Conservation (phyloP, 2,888 invertebrate species). For the Ormyrus pomaceus region DNA sequence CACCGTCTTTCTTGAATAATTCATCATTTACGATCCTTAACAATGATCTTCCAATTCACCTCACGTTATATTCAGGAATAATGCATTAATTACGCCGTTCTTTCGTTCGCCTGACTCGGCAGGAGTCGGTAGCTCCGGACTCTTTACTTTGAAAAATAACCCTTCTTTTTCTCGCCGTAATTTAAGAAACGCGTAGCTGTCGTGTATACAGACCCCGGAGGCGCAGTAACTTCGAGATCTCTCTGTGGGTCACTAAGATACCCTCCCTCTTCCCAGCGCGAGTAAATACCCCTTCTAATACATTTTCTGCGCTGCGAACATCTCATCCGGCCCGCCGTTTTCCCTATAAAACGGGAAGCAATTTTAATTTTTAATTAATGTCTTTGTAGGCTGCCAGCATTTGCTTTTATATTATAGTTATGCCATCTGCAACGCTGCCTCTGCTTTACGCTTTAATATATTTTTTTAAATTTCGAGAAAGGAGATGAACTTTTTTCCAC, state of each 20-base stretch:
- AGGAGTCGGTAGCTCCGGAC: neutral
- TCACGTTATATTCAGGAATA: neutral
- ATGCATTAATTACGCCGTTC: neutral
- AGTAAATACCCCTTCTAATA: slow-evolving; percentile 35
- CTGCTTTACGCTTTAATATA: too few species aligned
- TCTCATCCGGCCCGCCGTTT: neutral
- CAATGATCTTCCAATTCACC: too few species aligned
- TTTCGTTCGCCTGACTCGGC: neutral
- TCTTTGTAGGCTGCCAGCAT: too few species aligned
- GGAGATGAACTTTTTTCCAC: too few species aligned
- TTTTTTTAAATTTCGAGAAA: too few species aligned
- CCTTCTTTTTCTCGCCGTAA: neutral
- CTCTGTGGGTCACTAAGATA: slow-evolving; percentile 27
- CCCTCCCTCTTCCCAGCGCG: neutral
- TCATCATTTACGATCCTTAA: neutral
- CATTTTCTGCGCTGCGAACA: neutral
- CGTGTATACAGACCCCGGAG: slow-evolving; percentile 35
- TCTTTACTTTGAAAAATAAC: neutral
- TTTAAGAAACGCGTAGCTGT: slow-evolving; percentile 15
- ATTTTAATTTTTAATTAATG: too few species aligned
- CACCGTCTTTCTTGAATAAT: neutral
- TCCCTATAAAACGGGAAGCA: too few species aligned
- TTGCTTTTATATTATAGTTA: too few species aligned
- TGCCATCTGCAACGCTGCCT: too few species aligned
- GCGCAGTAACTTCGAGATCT: slow-evolving; percentile 32